A percentile compares a stretch with the other conserved stretches of the same genome.
These are phyloP conservation scores for Chelmon rostratus DNA, from an alignment of 2,797 vertebrate species.

Conservation along the genomic window DNA sequence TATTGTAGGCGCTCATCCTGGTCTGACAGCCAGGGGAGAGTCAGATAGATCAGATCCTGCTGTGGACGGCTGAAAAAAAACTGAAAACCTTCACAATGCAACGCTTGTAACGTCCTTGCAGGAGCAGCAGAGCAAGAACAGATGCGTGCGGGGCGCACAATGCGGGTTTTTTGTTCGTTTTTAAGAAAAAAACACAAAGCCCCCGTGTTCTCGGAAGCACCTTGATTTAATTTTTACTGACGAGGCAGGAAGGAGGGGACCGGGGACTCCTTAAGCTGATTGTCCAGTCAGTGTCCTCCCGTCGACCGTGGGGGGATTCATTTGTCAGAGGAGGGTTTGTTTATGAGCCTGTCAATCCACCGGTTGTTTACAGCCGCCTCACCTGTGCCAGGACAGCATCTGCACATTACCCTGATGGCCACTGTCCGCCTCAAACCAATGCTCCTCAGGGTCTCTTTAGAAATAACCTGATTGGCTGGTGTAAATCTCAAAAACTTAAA, in stretches of 20 bases:
- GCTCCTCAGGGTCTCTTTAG: constrained; percentile 25
- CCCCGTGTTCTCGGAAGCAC: constrained; percentile 92
- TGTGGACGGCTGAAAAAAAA: constrained; percentile 23
- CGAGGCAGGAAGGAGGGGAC: constrained; percentile 87
- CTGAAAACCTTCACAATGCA: constrained; percentile 57
- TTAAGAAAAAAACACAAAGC: neutral
- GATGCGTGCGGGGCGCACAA: constrained; percentile 65
- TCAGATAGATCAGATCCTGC: constrained; percentile 60
- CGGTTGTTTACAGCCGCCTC: constrained; percentile 78
- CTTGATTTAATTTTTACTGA: constrained; percentile 90
- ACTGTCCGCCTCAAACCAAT: constrained; percentile 17
- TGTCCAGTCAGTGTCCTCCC: constrained; percentile 75
- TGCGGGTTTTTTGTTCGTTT: constrained; percentile 48
- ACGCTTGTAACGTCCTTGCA: constrained; percentile 64
- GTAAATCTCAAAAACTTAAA: constrained; percentile 8
- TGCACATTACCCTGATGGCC: constrained; percentile 77
- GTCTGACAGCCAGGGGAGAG: constrained; percentile 51
- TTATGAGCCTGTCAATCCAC: constrained; percentile 74
- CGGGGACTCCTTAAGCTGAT: constrained; percentile 82
- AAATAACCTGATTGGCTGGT: constrained; percentile 12
- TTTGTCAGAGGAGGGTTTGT: constrained; percentile 67
- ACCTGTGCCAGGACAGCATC: constrained; percentile 82
- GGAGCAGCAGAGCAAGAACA: constrained; percentile 66
- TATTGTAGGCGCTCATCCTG: constrained; percentile 52
- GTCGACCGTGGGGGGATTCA: constrained; percentile 56